Percentiles rank a stretch among this genome's conserved stretches.
phyloP scores from a whole-genome alignment of 2,113 vertebrate genomes.

The Fulica atra region DNA sequence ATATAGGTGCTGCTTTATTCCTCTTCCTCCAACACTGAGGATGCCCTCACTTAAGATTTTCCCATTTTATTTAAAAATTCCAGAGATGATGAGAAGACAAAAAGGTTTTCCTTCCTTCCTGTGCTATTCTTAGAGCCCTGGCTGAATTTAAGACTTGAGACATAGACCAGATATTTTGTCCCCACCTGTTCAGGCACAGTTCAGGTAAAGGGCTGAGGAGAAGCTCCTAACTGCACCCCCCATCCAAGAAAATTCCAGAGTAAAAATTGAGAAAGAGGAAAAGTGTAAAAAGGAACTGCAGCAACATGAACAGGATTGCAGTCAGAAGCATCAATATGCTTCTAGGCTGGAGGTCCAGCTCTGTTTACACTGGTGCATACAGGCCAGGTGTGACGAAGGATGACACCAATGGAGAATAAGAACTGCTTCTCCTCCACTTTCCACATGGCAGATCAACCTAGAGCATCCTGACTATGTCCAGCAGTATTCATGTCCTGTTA shows the following conservation, averaged over 20 bases:
- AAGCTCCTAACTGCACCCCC: background rate
- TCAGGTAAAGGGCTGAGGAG: background rate
- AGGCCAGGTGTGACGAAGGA: background rate
- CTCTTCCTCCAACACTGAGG: background rate
- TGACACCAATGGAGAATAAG: background rate
- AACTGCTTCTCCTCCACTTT: background rate
- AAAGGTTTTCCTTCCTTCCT: background rate
- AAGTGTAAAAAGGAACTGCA: background rate
- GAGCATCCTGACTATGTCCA: background rate
- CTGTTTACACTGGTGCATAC: background rate
- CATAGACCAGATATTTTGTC: background rate
- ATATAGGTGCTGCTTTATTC: background rate
- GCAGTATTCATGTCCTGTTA: background rate
- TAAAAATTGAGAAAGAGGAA: background rate
- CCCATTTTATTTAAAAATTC: background rate
- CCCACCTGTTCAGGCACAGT: background rate
- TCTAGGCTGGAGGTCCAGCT: background rate
- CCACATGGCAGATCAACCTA: background rate
- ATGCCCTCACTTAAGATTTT: background rate
- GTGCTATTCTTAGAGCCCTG: slow-evolving; percentile 8
- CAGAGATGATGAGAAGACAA: background rate
- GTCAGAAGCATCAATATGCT: background rate
- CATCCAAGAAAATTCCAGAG: slow-evolving; percentile 35
- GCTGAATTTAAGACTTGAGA: background rate
- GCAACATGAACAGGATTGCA: background rate